Evolutionary conservation across 2,888 invertebrate species (phyloP).

Genomic region (Syrista parreyssii): DNA sequence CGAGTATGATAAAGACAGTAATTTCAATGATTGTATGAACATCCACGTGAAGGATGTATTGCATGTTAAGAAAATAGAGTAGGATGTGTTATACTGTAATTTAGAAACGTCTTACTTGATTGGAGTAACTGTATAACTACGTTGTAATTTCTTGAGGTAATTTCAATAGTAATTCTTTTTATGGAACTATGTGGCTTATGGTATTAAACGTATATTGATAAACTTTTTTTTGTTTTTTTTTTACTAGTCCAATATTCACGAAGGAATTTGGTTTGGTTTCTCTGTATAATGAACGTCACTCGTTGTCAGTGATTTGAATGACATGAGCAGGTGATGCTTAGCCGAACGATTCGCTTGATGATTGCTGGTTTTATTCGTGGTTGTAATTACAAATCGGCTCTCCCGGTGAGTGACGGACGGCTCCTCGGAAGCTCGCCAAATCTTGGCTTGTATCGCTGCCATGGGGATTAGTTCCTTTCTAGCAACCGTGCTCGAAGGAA

Average conservation of each 20-base stretch:
- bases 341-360: slow-evolving; percentile 17
- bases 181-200: too few relatives aligned
- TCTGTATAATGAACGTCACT: too few relatives aligned
- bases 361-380: slow-evolving; percentile 33
- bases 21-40: too few relatives aligned
- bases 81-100: too few relatives aligned
- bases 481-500: slow-evolving; percentile 23
- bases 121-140: too few relatives aligned
- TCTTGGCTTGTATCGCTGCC: slow-evolving; percentile 6
- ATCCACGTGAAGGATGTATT: too few relatives aligned
- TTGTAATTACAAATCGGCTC: slow-evolving; percentile 31
- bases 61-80: too few relatives aligned
- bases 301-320: slow-evolving; percentile 5
- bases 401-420: slow-evolving; percentile 30
- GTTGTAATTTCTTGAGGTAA: too few relatives aligned
- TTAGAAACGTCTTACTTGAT: too few relatives aligned
- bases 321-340: slow-evolving; percentile 28
- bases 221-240: slow-evolving; percentile 7
- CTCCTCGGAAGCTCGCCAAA: slow-evolving; percentile 27
- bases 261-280: not conserved
- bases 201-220: not conserved
- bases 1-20: too few relatives aligned
- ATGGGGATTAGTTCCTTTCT: slow-evolving; percentile 31
- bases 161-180: too few relatives aligned
- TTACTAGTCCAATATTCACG: not conserved